Base-by-base conservation (phyloP, 2,113 vertebrate species). In the Chaetodon auriga region DNA sequence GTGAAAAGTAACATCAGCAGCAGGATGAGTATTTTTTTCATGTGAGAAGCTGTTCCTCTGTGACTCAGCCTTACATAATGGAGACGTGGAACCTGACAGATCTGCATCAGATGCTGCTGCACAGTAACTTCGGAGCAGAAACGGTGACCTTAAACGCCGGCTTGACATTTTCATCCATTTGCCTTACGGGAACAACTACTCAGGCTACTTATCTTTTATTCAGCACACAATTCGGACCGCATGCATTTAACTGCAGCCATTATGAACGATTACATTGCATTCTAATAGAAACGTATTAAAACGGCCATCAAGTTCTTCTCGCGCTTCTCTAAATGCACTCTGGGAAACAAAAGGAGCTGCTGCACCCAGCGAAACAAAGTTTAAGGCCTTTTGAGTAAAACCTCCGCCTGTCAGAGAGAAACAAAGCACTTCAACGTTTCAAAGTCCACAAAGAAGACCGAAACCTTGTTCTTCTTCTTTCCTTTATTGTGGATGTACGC, bases 111-210 rank as follows among this genome's bases (percentile, higher is more conserved):
- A 54, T 7, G 35, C 4, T 21, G 66, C 1, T 25, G 30, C 68
- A 36, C 14, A 25, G 7, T 19, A 48, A 60, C 54, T 38, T 64
- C 18, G 19, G 16, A 70, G 38, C 70, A 70, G 38, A 71, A 76
- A 63, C 49, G 14, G 18, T 70, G 81, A 83, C 84, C 84, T 89
- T 78, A 82, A 81, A 89, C 53, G 45, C 16, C 23, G 63, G 35
- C 75, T 43, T 84, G 79, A 89, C 81, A 84, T 86, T 84, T 89
- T 68, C 65, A 64, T 81, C 78, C 80, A 60, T 41, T 81, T 21
- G 69, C 60, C 78, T 81, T 58, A 87, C 30, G 55, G 71, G 77
- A 89, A 71, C 80, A 63, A 55, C 76, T 25, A 54, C 55, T 68
- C 70, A 64, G 74, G 30, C 54, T 53, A 14, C 53, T 84, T 65